These are phyloP conservation scores for Hypselothyrea guttata DNA, from an alignment of 2,888 invertebrate genomes.

Conservation along the genomic window DNA sequence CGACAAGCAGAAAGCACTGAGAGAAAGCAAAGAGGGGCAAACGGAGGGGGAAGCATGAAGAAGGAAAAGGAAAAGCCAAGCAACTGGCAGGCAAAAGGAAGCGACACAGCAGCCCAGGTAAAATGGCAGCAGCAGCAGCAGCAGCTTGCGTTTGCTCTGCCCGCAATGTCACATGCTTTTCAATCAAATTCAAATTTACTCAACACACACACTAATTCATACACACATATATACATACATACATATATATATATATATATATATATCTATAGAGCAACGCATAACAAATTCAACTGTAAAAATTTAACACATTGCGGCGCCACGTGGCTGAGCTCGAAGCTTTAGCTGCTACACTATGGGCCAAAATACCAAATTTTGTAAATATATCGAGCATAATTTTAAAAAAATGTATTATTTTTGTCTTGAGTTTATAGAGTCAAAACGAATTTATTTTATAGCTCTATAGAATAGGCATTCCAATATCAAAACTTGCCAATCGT, in stretches of 20 bases:
- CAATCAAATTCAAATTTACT: conserved; percentile 79
- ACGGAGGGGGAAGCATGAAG: neutral
- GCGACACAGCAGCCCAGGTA: conserved; percentile 31
- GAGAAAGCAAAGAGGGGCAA: neutral
- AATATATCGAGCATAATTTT: too few relatives aligned
- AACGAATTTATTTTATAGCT: too few relatives aligned
- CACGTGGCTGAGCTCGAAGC: conserved; percentile 45
- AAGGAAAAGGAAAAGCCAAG: neutral
- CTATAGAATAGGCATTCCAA: too few relatives aligned
- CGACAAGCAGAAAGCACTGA: conserved; percentile 13
- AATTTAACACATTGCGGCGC: conserved; percentile 78
- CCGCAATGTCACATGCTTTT: conserved; percentile 70
- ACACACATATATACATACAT: conserved; percentile 27
- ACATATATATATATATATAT: conserved; percentile 16
- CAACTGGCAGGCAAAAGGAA: conserved; percentile 22
- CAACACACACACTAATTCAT: conserved; percentile 35
- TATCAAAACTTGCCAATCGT: too few relatives aligned
- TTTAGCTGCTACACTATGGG: too few relatives aligned
- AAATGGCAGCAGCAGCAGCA: conserved; percentile 25
- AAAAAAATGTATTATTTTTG: too few relatives aligned
- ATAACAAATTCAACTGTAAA: conserved; percentile 78
- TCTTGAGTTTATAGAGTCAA: too few relatives aligned
- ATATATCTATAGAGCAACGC: conserved; percentile 21
- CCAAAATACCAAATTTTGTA: too few relatives aligned
- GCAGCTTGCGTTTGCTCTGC: conserved; percentile 31